Evolutionary conservation across 2,113 vertebrate genomes (phyloP).

Genomic region (Hassar affinis): DNA sequence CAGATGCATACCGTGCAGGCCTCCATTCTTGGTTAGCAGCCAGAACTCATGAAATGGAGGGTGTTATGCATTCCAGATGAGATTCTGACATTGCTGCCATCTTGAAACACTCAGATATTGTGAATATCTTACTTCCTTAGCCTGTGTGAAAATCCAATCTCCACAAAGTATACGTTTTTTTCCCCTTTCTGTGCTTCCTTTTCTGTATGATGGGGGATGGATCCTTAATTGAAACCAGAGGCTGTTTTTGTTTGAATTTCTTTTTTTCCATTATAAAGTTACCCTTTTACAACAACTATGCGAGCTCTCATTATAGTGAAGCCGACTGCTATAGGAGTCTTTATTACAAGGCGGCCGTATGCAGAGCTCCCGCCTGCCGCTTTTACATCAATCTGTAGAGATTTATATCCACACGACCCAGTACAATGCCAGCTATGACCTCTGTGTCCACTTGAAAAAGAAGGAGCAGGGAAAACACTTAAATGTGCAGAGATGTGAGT

Average conservation of each 20-base stretch:
- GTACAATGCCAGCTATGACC: slow-evolving; percentile 38
- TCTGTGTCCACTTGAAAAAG: slow-evolving; percentile 33
- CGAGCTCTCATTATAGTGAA: slow-evolving; percentile 59
- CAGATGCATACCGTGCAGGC: slow-evolving; percentile 47
- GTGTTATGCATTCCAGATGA: slow-evolving; percentile 73
- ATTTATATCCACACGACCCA: slow-evolving; percentile 50
- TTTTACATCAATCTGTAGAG: slow-evolving; percentile 32
- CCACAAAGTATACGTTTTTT: slow-evolving; percentile 46
- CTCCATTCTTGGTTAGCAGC: slow-evolving; percentile 45
- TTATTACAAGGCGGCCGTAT: slow-evolving; percentile 49
- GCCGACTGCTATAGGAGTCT: slow-evolving; percentile 40
- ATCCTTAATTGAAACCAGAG: slow-evolving; percentile 69
- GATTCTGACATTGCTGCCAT: slow-evolving; percentile 54
- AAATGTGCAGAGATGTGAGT: slow-evolving; percentile 13
- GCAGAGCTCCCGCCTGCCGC: slow-evolving; percentile 32
- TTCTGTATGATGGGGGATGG: slow-evolving; percentile 58
- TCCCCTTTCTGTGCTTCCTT: slow-evolving; percentile 39
- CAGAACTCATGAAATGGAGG: slow-evolving; percentile 66
- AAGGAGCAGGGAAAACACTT: neutral
- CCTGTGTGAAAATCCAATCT: slow-evolving; percentile 56
- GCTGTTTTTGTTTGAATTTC: slow-evolving; percentile 63
- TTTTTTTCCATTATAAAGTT: slow-evolving; percentile 69
- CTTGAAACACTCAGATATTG: slow-evolving; percentile 52
- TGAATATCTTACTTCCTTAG: slow-evolving; percentile 45
- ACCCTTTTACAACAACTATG: slow-evolving; percentile 68